Conservation (phyloP, 2,113 vertebrate genomes). For the Plecotus auritus region DNA sequence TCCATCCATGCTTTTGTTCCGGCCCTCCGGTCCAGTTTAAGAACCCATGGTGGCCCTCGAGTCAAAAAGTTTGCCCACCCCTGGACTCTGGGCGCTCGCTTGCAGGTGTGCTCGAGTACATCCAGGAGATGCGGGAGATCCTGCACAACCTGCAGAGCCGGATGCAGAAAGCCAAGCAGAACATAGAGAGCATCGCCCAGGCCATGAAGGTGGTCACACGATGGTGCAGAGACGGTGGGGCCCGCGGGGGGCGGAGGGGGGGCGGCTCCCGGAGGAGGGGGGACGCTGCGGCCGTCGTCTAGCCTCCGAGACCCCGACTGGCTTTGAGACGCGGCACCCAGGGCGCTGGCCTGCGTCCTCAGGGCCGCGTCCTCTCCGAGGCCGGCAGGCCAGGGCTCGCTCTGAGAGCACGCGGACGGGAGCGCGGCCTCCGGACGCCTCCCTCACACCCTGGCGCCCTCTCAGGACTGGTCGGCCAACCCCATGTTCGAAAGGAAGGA, state of each 20-base stretch:
- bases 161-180: constrained; percentile 79
- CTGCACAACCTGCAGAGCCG: constrained; percentile 77
- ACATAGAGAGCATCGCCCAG: constrained; percentile 74
- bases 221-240: fast-evolving
- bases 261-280: background rate
- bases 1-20: too few species aligned
- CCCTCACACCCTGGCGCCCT: fast-evolving
- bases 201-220: constrained; percentile 77
- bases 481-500: constrained; percentile 82
- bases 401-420: fast-evolving
- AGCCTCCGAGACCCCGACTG: too few species aligned
- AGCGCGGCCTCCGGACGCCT: fast-evolving
- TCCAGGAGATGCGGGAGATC: constrained; percentile 73
- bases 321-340: background rate
- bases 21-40: too few species aligned
- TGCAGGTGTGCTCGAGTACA: constrained; percentile 78
- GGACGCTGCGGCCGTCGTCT: background rate
- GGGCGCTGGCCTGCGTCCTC: background rate
- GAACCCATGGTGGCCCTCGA: too few species aligned
- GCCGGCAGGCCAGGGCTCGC: fast-evolving
- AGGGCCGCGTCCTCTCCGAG: too few species aligned
- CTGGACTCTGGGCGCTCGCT: background rate
- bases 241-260: background rate
- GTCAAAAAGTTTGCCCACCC: too few species aligned
- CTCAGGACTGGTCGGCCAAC: constrained; percentile 77